A percentile compares a stretch with the other conserved stretches of the same genome.
Evolutionary conservation across 2,797 vertebrate genomes (phyloP).

Genomic region (Oreochromis grahami): DNA sequence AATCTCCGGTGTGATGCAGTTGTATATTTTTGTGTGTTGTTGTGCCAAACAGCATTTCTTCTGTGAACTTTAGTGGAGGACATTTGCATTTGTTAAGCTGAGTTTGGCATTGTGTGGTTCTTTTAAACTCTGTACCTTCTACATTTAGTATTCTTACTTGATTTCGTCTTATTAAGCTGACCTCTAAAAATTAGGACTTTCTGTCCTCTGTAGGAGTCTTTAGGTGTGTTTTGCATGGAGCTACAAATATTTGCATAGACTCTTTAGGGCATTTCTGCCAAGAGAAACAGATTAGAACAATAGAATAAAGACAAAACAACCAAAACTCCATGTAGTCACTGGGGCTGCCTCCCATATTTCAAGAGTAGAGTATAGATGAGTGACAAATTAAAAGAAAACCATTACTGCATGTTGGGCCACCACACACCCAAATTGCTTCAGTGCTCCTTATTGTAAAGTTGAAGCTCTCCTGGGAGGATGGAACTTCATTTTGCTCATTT

Average conservation of each 20-base stretch:
- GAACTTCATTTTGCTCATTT: background rate
- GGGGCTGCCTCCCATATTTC: background rate
- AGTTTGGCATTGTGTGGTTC: background rate
- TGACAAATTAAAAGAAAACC: background rate
- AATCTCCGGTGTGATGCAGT: background rate
- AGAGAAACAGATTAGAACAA: background rate
- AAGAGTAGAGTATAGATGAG: background rate
- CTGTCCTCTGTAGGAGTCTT: background rate
- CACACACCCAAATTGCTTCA: background rate
- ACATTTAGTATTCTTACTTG: background rate
- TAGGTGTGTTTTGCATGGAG: background rate
- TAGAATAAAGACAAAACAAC: background rate
- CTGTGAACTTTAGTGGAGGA: background rate
- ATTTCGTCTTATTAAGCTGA: background rate
- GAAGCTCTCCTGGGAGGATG: background rate
- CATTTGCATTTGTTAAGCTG: background rate
- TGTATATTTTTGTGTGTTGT: background rate
- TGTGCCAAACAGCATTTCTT: background rate
- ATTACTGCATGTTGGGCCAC: background rate
- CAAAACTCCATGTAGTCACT: background rate
- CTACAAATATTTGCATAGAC: background rate
- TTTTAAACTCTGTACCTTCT: background rate
- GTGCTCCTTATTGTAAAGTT: background rate
- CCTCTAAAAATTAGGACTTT: background rate
- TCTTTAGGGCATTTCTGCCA: background rate